These are phyloP conservation scores for Periophthalmus modestus DNA, from an alignment of 2,113 vertebrate species.

Conservation along the genomic window DNA sequence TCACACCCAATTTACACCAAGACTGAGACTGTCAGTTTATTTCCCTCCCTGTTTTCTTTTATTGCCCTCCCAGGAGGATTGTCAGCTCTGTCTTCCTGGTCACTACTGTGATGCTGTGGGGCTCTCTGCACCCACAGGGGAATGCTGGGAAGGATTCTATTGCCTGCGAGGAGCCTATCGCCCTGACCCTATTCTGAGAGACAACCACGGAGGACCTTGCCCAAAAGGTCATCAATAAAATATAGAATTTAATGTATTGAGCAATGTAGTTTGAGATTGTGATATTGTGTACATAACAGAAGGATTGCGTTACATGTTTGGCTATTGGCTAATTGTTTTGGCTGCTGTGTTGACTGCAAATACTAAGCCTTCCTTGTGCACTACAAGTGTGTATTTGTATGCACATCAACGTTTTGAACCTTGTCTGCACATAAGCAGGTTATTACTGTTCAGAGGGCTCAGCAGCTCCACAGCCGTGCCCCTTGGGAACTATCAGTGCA, in stretches of 20 bases:
- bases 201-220: constrained; percentile 78
- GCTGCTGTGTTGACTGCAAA: constrained; percentile 45
- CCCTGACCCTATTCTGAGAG: constrained; percentile 68
- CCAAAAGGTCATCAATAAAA: constrained; percentile 75
- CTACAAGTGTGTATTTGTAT: constrained; percentile 22
- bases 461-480: constrained; percentile 78
- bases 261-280: neutral
- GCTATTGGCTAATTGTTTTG: constrained; percentile 19
- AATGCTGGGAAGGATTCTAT: constrained; percentile 86
- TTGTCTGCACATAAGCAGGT: constrained; percentile 72
- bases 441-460: constrained; percentile 86
- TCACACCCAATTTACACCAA: neutral
- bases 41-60: constrained; percentile 2
- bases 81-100: constrained; percentile 74
- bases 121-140: constrained; percentile 77
- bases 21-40: constrained; percentile 4
- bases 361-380: constrained; percentile 34
- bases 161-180: constrained; percentile 76
- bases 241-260: neutral
- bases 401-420: constrained; percentile 35
- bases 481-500: constrained; percentile 80
- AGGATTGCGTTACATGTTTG: neutral
- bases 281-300: neutral
- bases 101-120: constrained; percentile 81
- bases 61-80: constrained; percentile 71